Conservation (phyloP, 1,140 invertebrate species). For the Chlorops oryzae region DNA sequence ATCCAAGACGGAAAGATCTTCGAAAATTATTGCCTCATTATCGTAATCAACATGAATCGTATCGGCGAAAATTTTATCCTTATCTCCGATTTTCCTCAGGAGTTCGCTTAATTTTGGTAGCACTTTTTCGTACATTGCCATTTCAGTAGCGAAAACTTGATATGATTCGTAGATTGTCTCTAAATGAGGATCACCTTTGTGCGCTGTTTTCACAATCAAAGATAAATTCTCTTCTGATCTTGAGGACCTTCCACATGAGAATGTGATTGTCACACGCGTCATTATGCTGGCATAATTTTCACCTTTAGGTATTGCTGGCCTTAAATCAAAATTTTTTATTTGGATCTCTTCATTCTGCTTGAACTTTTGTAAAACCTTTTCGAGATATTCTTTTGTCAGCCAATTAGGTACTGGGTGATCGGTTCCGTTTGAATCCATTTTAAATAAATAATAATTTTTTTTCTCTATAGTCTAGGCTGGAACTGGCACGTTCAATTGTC, state of each 20-base stretch:
- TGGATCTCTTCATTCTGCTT: slow-evolving; percentile 24
- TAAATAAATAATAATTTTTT: no score
- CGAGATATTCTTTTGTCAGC: slow-evolving; percentile 31
- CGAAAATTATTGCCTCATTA: slow-evolving; percentile 34
- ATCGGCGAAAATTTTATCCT: slow-evolving; percentile 36
- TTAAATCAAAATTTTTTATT: slow-evolving; percentile 23
- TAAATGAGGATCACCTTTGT: slow-evolving; percentile 34
- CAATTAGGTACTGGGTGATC: slow-evolving; percentile 32
- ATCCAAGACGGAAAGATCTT: slow-evolving; percentile 32
- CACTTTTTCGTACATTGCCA: slow-evolving; percentile 37
- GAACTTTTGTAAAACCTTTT: slow-evolving; percentile 24
- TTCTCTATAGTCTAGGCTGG: no score
- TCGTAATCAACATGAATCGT: slow-evolving; percentile 35
- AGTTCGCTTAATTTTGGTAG: slow-evolving; percentile 35
- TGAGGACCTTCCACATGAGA: slow-evolving; percentile 1
- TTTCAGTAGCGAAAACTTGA: slow-evolving; percentile 44
- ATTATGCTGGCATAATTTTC: slow-evolving; percentile 42
- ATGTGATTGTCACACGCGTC: slow-evolving; percentile 29
- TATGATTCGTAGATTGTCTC: slow-evolving; percentile 30
- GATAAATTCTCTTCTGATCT: slow-evolving; percentile 13
- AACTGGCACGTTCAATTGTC: no score
- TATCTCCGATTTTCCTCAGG: slow-evolving; percentile 28
- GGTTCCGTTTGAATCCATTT: no score
- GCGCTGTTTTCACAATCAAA: slow-evolving; percentile 40
- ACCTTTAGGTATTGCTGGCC: slow-evolving; percentile 37